Base-by-base conservation (phyloP, 2,797 vertebrate genomes). In the Chiloscyllium punctatum region DNA sequence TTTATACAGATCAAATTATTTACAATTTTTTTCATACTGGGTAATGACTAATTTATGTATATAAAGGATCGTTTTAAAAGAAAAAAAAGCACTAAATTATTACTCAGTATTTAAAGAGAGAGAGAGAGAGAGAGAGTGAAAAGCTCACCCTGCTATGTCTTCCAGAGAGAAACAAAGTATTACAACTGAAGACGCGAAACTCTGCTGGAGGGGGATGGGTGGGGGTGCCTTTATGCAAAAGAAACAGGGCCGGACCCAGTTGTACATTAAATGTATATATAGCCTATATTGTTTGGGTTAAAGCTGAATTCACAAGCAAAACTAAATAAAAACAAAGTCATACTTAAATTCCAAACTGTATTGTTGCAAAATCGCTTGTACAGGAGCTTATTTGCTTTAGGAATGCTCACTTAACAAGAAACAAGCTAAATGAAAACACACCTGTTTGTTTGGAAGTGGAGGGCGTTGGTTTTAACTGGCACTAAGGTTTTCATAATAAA, bases 401-500 rank as follows among this genome's bases (percentile, higher is more conserved):
- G 95, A n/a, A 72, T 48, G 33, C 51, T 95, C 53, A 79, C 69
- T 30, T 88, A 95, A 90, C 48, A 71, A 9, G 42, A 69, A 15
- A 87, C 79, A 87, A 69, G 79, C 42, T 82, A 51, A 69, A 53
- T 71, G n/a, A 51, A 69, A 51, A 66, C 37, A 48, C 82, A 82
- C 91, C 66, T 95, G 53, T 95, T 57, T 71, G 5, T 74, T 48
- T 94, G 69, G n/a, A 71, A 71, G 72, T 42, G 77, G 21, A 77
- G 74, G 62, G 90, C 51, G 66, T 72, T 69, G 92, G 96, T 96
- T 96, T 96, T 79, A 92, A 96, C 96, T 96, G 91, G 96, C 51
- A 96, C 82, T 94, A 96, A 96, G 95, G 97, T 96, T 96, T 96
- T 96, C 91, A 68, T 90, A 94, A 95, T 90, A 69, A 91, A 51